Conservation (phyloP, 2,797 vertebrate species). For the Crocodylus rhombifer region DNA sequence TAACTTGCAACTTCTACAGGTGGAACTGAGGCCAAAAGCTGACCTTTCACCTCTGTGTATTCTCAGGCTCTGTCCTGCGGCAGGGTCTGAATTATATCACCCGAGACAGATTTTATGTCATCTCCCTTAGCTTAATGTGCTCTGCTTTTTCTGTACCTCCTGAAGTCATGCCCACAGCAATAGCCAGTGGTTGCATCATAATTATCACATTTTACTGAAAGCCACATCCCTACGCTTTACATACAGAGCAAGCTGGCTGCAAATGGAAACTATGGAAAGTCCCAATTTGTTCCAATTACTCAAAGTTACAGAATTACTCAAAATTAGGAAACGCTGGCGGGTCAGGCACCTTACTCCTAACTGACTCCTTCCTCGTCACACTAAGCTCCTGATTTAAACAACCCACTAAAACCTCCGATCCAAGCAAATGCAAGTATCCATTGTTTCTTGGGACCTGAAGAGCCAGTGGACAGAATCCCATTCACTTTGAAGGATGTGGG, state of each 20-base stretch:
- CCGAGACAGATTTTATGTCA: background rate
- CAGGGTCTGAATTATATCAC: background rate
- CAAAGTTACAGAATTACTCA: background rate
- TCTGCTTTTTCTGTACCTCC: background rate
- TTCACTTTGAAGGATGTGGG: background rate
- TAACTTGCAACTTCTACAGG: background rate
- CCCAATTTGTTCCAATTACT: background rate
- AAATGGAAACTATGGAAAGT: background rate
- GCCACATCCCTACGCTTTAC: background rate
- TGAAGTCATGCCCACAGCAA: constrained; percentile 3
- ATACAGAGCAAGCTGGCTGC: constrained; percentile 5
- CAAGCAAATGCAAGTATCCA: background rate
- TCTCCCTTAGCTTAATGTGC: background rate
- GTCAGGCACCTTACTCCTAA: background rate
- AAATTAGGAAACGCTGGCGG: background rate
- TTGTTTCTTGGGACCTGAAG: background rate
- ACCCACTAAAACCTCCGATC: background rate
- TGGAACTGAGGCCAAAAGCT: background rate
- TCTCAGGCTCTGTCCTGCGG: fast-evolving
- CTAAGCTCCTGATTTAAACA: background rate
- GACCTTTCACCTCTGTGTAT: background rate
- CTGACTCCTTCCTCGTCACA: background rate
- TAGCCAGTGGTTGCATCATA: background rate
- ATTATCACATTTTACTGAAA: background rate
- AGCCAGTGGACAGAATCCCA: background rate